Evolutionary conservation across 2,888 invertebrate genomes (phyloP).

Genomic region (Tryphoninae sp.): DNA sequence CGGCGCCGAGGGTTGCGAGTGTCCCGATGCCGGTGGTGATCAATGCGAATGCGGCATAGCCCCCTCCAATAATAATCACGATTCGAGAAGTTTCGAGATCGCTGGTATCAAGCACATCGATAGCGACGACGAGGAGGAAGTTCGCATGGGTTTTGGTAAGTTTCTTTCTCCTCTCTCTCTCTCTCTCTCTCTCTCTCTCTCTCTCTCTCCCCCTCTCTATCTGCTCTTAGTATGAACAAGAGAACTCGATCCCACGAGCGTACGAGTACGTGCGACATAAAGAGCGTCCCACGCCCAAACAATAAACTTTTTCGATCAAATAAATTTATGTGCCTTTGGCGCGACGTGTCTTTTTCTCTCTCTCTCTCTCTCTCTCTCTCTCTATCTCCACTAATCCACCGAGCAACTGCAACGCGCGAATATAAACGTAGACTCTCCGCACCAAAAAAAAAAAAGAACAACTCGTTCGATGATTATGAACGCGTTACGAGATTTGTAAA

Average conservation of each 20-base stretch:
- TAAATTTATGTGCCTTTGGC: conserved; percentile 51
- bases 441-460: too few relatives aligned
- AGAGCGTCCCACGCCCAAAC: conserved; percentile 54
- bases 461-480: too few relatives aligned
- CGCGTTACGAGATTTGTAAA: too few relatives aligned
- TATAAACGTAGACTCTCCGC: too few relatives aligned
- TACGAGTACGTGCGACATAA: conserved; percentile 43
- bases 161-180: conserved; percentile 43
- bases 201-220: not conserved
- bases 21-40: conserved; percentile 69
- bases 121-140: conserved; percentile 87
- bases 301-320: conserved; percentile 59
- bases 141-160: conserved; percentile 81
- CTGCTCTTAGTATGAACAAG: too few relatives aligned
- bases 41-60: conserved; percentile 75
- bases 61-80: conserved; percentile 65
- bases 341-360: conserved; percentile 22
- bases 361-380: not conserved
- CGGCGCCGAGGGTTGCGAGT: conserved; percentile 74
- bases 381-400: too few relatives aligned
- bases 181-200: not conserved
- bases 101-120: conserved; percentile 89
- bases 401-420: too few relatives aligned
- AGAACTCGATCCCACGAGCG: too few relatives aligned
- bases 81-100: conserved; percentile 84